Percentiles rank a stretch among this genome's conserved stretches.
Conservation (phyloP, 2,113 vertebrate species). For the Clupea harengus region DNA sequence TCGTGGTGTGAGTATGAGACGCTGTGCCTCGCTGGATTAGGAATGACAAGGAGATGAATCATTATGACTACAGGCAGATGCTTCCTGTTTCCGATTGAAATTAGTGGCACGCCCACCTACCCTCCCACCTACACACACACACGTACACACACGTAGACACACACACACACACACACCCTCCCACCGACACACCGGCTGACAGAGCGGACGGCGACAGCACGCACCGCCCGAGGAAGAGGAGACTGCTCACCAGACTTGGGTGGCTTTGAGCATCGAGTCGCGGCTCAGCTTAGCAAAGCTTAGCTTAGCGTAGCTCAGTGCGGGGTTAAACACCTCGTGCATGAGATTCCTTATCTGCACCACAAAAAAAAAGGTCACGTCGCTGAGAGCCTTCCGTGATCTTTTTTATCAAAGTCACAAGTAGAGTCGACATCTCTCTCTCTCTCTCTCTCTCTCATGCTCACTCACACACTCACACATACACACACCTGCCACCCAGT, state of each 20-base stretch:
- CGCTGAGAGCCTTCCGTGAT: neutral
- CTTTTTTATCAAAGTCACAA: neutral
- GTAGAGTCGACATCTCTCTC: neutral
- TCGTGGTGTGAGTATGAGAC: slow-evolving; percentile 43
- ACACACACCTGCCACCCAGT: neutral
- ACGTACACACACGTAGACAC: neutral
- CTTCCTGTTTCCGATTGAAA: slow-evolving; percentile 63
- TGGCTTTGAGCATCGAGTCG: neutral
- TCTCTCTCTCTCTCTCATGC: neutral
- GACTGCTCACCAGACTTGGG: neutral
- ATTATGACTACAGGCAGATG: slow-evolving; percentile 65
- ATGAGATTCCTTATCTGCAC: neutral
- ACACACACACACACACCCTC: neutral
- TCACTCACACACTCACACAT: no score
- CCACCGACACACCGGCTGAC: neutral
- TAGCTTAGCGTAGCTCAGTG: neutral
- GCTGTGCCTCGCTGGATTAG: slow-evolving; percentile 57
- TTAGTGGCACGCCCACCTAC: slow-evolving; percentile 33
- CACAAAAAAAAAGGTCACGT: neutral
- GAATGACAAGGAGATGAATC: slow-evolving; percentile 77
- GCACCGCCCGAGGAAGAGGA: neutral
- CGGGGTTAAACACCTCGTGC: neutral
- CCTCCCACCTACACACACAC: neutral
- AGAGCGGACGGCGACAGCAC: neutral
- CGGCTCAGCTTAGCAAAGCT: neutral